Percentiles rank a stretch among this genome's conserved stretches.
phyloP scores from a whole-genome alignment of 1,140 invertebrate species.

The Vanessa tameamea region DNA sequence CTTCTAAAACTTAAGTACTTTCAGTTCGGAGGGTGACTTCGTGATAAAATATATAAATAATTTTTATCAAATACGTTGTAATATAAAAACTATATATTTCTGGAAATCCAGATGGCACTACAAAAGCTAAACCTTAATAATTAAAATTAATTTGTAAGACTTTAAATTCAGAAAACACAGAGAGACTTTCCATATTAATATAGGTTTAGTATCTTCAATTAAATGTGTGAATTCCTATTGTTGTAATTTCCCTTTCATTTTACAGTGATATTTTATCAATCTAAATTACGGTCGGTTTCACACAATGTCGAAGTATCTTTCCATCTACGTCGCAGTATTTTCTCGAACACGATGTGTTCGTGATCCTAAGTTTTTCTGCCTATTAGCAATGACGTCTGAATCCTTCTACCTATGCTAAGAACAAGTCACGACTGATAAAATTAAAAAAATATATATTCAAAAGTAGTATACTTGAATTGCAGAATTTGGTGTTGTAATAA shows the following conservation, averaged over 20 bases:
- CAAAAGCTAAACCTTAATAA: too few species aligned
- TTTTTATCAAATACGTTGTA: too few species aligned
- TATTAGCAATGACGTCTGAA: conserved; percentile 23
- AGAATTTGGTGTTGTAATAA: too few species aligned
- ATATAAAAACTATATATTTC: too few species aligned
- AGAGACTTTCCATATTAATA: neutral
- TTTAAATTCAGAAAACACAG: too few species aligned
- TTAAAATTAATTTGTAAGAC: too few species aligned
- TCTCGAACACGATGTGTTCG: conserved; percentile 22
- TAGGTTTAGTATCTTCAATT: conserved; percentile 1
- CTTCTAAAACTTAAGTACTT: too few species aligned
- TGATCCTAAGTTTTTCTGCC: conserved; percentile 20
- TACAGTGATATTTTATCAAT: conserved; percentile 2
- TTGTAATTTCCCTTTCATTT: neutral
- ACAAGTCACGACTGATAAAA: conserved; percentile 1
- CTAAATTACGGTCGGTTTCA: neutral
- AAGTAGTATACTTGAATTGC: too few species aligned
- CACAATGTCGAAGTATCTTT: conserved; percentile 1
- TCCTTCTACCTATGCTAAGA: conserved; percentile 3
- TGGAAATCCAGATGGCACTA: too few species aligned
- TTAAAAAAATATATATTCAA: too few species aligned
- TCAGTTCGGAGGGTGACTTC: too few species aligned
- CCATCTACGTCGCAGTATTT: conserved; percentile 24
- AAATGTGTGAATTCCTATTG: conserved; percentile 7
- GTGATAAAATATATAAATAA: too few species aligned